Percentiles rank a stretch among this genome's conserved stretches.
Evolutionary conservation across 2,113 vertebrate species (phyloP).

Genomic region (Ophthalmolycus amberensis): DNA sequence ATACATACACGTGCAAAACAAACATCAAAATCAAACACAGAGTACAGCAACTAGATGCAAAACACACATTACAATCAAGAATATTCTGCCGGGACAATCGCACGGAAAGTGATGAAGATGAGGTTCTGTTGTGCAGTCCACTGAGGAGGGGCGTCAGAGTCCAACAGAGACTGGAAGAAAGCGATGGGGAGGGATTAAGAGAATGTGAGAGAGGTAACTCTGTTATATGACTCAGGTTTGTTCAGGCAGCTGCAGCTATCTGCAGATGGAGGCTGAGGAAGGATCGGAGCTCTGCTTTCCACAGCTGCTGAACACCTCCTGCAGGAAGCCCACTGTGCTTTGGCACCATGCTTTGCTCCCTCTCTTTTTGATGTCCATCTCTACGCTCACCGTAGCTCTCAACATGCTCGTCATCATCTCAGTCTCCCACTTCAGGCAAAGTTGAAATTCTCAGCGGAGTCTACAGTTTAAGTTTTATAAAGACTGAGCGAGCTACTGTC

Average conservation of each 20-base stretch:
- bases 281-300: constrained; percentile 38
- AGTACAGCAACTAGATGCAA: neutral
- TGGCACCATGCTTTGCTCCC: neutral
- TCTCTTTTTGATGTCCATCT: neutral
- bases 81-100: neutral
- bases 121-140: neutral
- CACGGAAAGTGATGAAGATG: neutral
- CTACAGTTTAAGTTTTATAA: neutral
- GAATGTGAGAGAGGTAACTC: neutral
- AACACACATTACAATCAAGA: neutral
- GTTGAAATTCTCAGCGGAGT: neutral
- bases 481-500: neutral
- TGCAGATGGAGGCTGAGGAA: constrained; percentile 1
- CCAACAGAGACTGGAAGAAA: too few relatives aligned
- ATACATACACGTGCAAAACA: neutral
- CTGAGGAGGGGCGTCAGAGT: neutral
- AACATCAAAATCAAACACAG: too few relatives aligned
- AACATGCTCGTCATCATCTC: constrained; percentile 56
- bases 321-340: neutral
- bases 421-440: constrained; percentile 50
- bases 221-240: neutral
- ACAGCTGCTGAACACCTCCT: neutral
- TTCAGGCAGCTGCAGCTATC: neutral
- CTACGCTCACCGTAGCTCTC: constrained; percentile 27
- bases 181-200: neutral